phyloP scores from a whole-genome alignment of 2,797 vertebrate species.

The Borostomias antarcticus region DNA sequence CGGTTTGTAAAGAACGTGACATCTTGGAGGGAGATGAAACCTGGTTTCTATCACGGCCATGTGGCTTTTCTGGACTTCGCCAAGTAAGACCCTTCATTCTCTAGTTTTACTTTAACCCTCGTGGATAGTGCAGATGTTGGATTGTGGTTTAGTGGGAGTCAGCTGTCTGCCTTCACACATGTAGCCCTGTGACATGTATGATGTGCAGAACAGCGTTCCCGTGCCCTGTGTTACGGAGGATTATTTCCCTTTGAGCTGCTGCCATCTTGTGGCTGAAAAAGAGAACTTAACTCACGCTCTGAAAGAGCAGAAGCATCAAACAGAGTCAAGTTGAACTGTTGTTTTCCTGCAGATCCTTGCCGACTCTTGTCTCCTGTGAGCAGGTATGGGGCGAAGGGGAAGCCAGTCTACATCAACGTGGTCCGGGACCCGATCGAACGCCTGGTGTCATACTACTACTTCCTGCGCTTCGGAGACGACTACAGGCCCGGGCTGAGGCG shows the following conservation, averaged over 20 bases:
- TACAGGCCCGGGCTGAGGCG: conserved; percentile 95
- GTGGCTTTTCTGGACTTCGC: conserved; percentile 94
- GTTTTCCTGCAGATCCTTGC: no score
- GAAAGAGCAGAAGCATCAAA: no score
- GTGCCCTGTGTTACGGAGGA: neutral
- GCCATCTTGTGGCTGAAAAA: conserved; percentile 44
- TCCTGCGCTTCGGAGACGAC: conserved; percentile 96
- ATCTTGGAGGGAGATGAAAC: conserved; percentile 95
- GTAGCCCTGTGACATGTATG: neutral
- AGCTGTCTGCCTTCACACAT: neutral
- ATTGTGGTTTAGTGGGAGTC: neutral
- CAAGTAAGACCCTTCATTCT: conserved; percentile 79
- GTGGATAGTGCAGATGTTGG: neutral
- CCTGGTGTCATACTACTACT: conserved; percentile 98
- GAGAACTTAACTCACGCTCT: neutral
- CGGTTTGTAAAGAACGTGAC: conserved; percentile 96
- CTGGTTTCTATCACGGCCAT: conserved; percentile 96
- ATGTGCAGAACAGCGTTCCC: neutral
- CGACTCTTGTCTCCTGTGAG: neutral
- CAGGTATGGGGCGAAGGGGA: conserved; percentile 95
- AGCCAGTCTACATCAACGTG: conserved; percentile 97
- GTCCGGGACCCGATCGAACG: conserved; percentile 96
- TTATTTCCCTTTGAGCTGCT: conserved; percentile 7
- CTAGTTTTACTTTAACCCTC: neutral
- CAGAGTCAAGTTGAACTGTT: no score